Conservation (phyloP, 2,888 invertebrate species). For the Maniola hyperantus region DNA sequence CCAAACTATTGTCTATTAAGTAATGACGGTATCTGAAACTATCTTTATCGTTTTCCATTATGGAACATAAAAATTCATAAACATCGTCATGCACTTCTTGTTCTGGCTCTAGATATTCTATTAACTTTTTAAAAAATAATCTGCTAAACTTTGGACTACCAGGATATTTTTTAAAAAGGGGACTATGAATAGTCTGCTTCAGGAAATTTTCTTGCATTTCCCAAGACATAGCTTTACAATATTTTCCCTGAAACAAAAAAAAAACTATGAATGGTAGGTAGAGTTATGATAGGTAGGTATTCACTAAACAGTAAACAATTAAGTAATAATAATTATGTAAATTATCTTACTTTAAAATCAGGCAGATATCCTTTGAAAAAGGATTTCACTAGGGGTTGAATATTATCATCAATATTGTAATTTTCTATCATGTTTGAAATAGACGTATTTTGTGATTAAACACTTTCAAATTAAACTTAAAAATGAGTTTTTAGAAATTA, state of each 20-base stretch:
- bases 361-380: constrained; percentile 13
- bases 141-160: constrained; percentile 84
- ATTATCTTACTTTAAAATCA: not conserved
- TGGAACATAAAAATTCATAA: constrained; percentile 82
- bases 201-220: constrained; percentile 83
- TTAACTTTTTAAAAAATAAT: constrained; percentile 85
- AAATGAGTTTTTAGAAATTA: no score
- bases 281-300: no score
- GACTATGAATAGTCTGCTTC: constrained; percentile 80
- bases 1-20: constrained; percentile 61
- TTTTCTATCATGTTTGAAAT: not conserved
- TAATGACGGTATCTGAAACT: constrained; percentile 86
- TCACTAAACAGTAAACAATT: no score
- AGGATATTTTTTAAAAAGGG: constrained; percentile 82
- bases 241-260: constrained; percentile 35
- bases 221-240: constrained; percentile 64
- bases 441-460: no score
- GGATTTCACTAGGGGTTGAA: constrained; percentile 8
- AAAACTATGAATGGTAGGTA: not conserved
- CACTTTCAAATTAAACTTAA: no score
- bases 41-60: constrained; percentile 64
- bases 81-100: constrained; percentile 85
- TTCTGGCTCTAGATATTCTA: constrained; percentile 80
- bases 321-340: no score
- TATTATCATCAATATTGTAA: not conserved